These are phyloP conservation scores for Stenoptilia bipunctidactyla DNA, from an alignment of 2,888 invertebrate species.

Conservation along the genomic window DNA sequence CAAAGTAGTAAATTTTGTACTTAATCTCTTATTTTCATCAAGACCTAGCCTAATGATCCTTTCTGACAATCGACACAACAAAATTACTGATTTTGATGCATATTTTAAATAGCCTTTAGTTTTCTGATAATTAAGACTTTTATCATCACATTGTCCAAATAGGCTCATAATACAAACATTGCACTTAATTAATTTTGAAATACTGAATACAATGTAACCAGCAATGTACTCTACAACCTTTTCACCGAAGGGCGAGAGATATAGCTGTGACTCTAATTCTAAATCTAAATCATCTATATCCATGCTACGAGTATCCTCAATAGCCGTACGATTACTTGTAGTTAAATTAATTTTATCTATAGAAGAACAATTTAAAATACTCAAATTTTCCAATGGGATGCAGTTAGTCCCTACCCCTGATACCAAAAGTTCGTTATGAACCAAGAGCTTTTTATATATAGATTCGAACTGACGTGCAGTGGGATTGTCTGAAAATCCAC, in stretches of 20 bases:
- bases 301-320: not conserved
- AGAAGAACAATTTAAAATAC: not conserved
- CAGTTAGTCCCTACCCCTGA: not conserved
- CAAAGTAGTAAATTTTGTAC: too few species aligned
- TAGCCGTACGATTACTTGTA: not conserved
- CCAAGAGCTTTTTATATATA: not conserved
- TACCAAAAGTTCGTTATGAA: not conserved
- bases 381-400: not conserved
- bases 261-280: not conserved
- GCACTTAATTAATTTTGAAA: too few species aligned
- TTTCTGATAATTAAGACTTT: too few species aligned
- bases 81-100: too few species aligned
- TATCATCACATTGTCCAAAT: too few species aligned
- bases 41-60: too few species aligned
- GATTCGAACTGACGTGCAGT: not conserved
- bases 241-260: not conserved
- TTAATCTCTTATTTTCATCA: too few species aligned
- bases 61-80: too few species aligned
- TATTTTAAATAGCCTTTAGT: too few species aligned
- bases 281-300: not conserved
- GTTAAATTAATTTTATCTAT: not conserved
- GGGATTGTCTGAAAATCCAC: not conserved
- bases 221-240: not conserved
- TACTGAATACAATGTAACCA: too few species aligned
- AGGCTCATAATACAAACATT: too few species aligned